A percentile compares a stretch with the other conserved stretches of the same genome.
Evolutionary conservation across 2,888 invertebrate genomes (phyloP).

Genomic region (Baronia brevicornis): DNA sequence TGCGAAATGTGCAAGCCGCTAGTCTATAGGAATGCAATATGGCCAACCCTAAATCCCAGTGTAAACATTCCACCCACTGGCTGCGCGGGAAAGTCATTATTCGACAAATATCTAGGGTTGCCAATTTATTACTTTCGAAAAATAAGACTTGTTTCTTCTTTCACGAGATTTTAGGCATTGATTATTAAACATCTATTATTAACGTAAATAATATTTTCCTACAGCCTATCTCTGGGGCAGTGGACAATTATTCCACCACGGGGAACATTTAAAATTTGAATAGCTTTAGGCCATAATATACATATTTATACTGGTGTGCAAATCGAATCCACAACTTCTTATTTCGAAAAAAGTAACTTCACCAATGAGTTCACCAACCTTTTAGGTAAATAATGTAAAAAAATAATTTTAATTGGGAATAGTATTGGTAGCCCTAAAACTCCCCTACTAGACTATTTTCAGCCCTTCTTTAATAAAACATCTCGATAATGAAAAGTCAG

Average conservation of each 20-base stretch:
- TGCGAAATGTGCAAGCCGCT: conserved; percentile 13
- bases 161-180: no score
- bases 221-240: no score
- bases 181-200: no score
- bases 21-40: conserved; percentile 62
- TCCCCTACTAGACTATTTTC: conserved; percentile 45
- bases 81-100: conserved; percentile 51
- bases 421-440: conserved; percentile 48
- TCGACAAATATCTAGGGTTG: conserved; percentile 33
- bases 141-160: no score
- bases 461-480: conserved; percentile 73
- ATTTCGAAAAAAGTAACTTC: no score
- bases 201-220: no score
- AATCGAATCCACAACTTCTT: no score
- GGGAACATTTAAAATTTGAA: no score
- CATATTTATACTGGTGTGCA: no score
- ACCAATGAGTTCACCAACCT: no score
- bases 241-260: no score
- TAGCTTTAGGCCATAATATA: no score
- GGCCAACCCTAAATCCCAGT: conserved; percentile 49
- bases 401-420: conserved; percentile 16
- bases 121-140: conserved; percentile 4
- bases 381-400: conserved; percentile 5
- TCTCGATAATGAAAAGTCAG: conserved; percentile 77
- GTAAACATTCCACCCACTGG: conserved; percentile 63